Conservation (phyloP, 2,797 vertebrate genomes). For the Pseudochaenichthys georgianus region DNA sequence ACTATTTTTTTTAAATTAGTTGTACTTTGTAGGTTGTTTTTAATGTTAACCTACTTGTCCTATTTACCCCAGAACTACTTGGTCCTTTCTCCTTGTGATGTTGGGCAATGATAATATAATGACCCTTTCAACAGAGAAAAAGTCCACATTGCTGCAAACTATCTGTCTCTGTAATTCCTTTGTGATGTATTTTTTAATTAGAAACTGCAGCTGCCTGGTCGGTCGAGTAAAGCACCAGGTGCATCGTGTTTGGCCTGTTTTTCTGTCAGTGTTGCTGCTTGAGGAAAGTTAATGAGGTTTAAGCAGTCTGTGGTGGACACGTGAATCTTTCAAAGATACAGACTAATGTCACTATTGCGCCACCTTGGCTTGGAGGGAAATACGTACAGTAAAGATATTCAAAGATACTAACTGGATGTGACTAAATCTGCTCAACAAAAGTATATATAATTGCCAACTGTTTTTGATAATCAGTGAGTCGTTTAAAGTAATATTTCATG, state of each 20-base stretch:
- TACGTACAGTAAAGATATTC: neutral
- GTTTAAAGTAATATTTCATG: no score
- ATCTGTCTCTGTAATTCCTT: neutral
- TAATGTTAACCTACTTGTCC: neutral
- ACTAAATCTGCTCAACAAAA: neutral
- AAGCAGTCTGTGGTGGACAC: neutral
- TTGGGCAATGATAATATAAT: slow-evolving; percentile 1
- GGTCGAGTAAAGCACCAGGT: neutral
- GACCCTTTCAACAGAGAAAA: neutral
- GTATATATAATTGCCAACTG: no score
- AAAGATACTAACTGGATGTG: neutral
- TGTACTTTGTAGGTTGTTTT: neutral
- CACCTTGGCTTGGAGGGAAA: neutral
- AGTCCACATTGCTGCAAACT: neutral
- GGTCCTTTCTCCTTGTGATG: neutral
- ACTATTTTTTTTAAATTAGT: neutral
- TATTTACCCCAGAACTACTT: neutral
- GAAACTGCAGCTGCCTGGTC: neutral
- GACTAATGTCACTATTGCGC: neutral
- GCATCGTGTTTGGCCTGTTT: neutral
- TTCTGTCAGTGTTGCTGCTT: neutral
- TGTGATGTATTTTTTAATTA: neutral
- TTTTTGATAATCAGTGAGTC: no score
- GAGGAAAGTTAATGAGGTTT: neutral
- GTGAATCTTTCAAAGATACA: neutral